Base-by-base conservation (phyloP, 2,113 vertebrate species). In the Hippolais icterina region DNA sequence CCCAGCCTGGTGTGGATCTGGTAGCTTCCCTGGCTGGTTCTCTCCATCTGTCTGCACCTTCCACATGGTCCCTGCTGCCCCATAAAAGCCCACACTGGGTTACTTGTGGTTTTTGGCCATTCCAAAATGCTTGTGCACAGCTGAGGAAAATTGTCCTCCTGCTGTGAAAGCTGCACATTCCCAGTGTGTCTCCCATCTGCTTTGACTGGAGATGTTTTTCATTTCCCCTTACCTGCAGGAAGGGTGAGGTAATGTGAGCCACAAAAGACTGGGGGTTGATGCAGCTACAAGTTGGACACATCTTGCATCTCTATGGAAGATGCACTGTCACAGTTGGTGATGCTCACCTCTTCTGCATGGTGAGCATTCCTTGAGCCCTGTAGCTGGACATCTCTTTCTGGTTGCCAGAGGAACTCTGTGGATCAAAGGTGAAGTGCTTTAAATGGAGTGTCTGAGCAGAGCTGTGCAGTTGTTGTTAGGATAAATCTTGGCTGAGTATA, bases 61-160 rank as follows among this genome's bases (percentile, higher is more conserved):
- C 20, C 60, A 39, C 52, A 25, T 44, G 12, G 66, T 87, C 35
- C n/a, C 9, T 75, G 22, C 33, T 68, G 33, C 27, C 19, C 60
- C 10, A 0, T 13, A 28, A 27, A 80, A 37, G 11, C 47, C 23
- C 7, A 0, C 0, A 0, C 4, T 86, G 54, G 28, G 11, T 60
- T 66, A 11, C 24, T 11, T 37, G 25, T n/a, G 42, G n/a, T 50
- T 57, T 90, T 86, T 72, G 77, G 12, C n/a, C 9, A 7, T 70
- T 16, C 9, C 23, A 35, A 31, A 77, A 12, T 52, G 53, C 22
- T 60, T 33, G 27, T 77, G 33, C 33, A 18, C 15, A 15, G 14
- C 72, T 52, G 33, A 39, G 54, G 33, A 60, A 68, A 69, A 60
- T 8, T 44, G 4, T 10, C 31, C 7, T 37, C 29, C 14, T 57